Evolutionary conservation across 2,888 invertebrate genomes (phyloP), one percentile per base, ranked within the genome.

Genomic region (Thereva unica): DNA sequence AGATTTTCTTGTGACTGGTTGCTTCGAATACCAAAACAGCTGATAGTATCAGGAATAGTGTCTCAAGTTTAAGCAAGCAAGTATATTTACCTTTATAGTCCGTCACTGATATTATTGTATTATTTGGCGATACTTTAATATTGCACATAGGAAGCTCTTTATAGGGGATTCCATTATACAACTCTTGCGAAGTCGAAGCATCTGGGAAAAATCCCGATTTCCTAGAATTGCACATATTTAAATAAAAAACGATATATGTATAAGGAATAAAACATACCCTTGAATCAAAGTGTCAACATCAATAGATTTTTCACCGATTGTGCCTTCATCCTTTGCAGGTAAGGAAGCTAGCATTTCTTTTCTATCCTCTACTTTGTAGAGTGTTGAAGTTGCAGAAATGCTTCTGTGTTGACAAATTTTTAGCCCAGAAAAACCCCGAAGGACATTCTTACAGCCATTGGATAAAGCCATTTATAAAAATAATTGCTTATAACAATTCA

Each of bases 111-210:
- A 97, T 84, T 66, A 95, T 89, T 7, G 97, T 96, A 79, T 97
- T 97, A 82, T 97, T 97, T 68, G 85, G 86, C 7, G 90, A 87
- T 0, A 92, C 90, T 75, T 89, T 85, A 54, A 97, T 88, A 78
- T 94, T 89, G 73, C 91, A 86, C 67, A 97, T 85, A 0, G 95
- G 95, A 59, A 97, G 76, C 55, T 94, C 88, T 76, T 88, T 87
- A 78, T 88, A 97, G 2, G 86, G 85, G 0, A 88, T 80, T 0
- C 93, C 94, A 77, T 91, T 85, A 75, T 93, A 92, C 3, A 93
- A 76, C 74, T 82, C 82, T 68, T 86, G 84, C 44, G 90, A 88
- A 0, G 94, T 92, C 63, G 87, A 84, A 67, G 83, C 81, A 75
- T 90, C 89, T 0, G 94, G 94, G 76, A 92, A 93, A 71, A 89